phyloP scores from a whole-genome alignment of 2,888 invertebrate species.

The Sussaba pulchella region DNA sequence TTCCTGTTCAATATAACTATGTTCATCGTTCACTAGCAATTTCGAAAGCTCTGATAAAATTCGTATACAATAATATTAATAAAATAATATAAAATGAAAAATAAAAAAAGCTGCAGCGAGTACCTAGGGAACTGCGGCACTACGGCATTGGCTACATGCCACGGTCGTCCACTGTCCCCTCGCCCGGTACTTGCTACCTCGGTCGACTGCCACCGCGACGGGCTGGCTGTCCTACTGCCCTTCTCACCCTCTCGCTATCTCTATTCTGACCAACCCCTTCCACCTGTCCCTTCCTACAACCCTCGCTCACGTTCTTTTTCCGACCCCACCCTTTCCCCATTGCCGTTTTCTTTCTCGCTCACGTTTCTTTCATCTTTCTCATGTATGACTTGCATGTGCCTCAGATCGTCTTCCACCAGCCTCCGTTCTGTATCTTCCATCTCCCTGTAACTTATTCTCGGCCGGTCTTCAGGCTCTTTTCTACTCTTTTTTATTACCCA shows the following conservation, averaged over 20 bases:
- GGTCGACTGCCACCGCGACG: slow-evolving; percentile 54
- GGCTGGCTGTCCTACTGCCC: slow-evolving; percentile 67
- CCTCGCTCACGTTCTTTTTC: not conserved
- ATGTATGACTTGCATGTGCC: slow-evolving; percentile 59
- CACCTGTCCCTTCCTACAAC: slow-evolving; percentile 37
- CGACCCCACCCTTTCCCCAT: too few species aligned
- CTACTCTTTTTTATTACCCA: slow-evolving; percentile 48
- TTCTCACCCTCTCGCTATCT: slow-evolving; percentile 66
- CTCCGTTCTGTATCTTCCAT: slow-evolving; percentile 40
- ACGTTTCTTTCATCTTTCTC: slow-evolving; percentile 62
- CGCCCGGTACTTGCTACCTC: slow-evolving; percentile 63
- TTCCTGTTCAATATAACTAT: slow-evolving; percentile 26
- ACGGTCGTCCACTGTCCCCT: slow-evolving; percentile 72
- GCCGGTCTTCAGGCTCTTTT: slow-evolving; percentile 51
- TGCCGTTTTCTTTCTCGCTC: slow-evolving; percentile 47
- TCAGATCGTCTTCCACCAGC: slow-evolving; percentile 59
- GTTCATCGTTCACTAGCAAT: slow-evolving; percentile 35
- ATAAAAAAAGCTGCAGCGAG: slow-evolving; percentile 69
- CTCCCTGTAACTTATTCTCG: slow-evolving; percentile 49
- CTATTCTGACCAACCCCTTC: slow-evolving; percentile 65
- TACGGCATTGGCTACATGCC: slow-evolving; percentile 80
- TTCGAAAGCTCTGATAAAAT: slow-evolving; percentile 61
- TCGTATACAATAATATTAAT: slow-evolving; percentile 55
- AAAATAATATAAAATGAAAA: slow-evolving; percentile 7
- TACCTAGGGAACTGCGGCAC: slow-evolving; percentile 78